Base-by-base conservation (phyloP, 2,797 vertebrate genomes). In the Chaetodon trifasciatus region DNA sequence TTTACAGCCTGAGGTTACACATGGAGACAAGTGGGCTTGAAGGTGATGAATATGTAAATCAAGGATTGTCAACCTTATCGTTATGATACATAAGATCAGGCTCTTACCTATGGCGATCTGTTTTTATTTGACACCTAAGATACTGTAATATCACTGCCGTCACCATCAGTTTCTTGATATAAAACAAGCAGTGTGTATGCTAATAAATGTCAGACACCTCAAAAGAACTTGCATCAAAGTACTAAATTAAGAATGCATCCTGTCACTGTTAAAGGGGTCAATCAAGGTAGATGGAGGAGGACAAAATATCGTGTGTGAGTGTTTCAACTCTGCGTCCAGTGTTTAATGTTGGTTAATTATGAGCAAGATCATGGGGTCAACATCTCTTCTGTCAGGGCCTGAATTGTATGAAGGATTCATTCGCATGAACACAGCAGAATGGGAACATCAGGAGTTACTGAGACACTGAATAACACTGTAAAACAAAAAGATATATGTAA, bases 211-310 rank as follows among this genome's bases (percentile, higher is more conserved):
- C 47, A 74, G 57, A 82, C 37, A 21, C 17, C 2, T 68, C 10
- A 64, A 57, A 72, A 69, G 23, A 57, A 46, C 60, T 28, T 47
- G 55, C 1, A 13, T 68, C 57, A 40, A 17, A 61, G 46, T 13
- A 62, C 85, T 83, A 60, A 62, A 74, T 88, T 63, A 79, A 47
- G 68, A 46, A 49, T 42, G 42, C 47, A 5, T 49, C 24, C 50
- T 6, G 5, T 76, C 74, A 68, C 42, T 67, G 50, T 50, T 75
- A 1, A 49, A 55, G 11, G 24, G 5, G 67, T 88, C 74, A 76
- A 70, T 80, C 50, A 42, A 70, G 44, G 32, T 3, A 2, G 21
- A 65, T 19, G 23, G 53, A 23, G 17, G 57, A 53, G 19, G 64
- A 35, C 24, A 37, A 74, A 44, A 67, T 64, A 76, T 68, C 8